Conservation (phyloP, 2,113 vertebrate genomes). For the Hippolais icterina region DNA sequence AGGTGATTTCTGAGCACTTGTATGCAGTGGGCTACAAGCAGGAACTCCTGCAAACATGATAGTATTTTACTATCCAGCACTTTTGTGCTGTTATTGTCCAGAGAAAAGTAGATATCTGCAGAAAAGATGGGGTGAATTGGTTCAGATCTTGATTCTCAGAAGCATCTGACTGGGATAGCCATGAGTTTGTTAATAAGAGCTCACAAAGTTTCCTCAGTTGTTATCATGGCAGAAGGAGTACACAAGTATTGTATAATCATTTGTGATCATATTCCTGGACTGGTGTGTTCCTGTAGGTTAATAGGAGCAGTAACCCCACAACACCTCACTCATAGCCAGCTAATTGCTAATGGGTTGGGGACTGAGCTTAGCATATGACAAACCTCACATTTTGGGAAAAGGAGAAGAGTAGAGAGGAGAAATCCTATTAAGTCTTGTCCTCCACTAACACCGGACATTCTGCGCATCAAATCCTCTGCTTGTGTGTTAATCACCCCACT, state of each 20-base stretch:
- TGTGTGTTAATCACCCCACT: conserved; percentile 3
- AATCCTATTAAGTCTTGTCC: neutral
- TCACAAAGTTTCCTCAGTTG: neutral
- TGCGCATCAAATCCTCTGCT: neutral
- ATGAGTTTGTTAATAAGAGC: neutral
- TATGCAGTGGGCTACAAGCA: neutral
- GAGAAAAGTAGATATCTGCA: neutral
- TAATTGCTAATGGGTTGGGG: neutral
- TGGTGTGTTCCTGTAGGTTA: neutral
- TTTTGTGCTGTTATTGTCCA: neutral
- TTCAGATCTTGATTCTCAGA: neutral
- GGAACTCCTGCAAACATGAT: neutral
- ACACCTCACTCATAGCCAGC: neutral
- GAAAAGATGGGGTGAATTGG: neutral
- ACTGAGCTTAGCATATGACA: neutral
- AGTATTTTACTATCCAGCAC: neutral
- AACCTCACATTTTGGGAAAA: neutral
- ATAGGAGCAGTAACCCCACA: neutral
- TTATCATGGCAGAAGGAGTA: neutral
- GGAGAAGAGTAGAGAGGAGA: neutral
- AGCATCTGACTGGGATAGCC: neutral
- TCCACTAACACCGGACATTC: neutral
- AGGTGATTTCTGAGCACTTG: neutral
- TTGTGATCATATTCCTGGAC: neutral
- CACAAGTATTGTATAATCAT: neutral